Evolutionary conservation across 2,113 vertebrate species (phyloP), one percentile per base, ranked within the genome.

Genomic region (Pogona vitticeps): DNA sequence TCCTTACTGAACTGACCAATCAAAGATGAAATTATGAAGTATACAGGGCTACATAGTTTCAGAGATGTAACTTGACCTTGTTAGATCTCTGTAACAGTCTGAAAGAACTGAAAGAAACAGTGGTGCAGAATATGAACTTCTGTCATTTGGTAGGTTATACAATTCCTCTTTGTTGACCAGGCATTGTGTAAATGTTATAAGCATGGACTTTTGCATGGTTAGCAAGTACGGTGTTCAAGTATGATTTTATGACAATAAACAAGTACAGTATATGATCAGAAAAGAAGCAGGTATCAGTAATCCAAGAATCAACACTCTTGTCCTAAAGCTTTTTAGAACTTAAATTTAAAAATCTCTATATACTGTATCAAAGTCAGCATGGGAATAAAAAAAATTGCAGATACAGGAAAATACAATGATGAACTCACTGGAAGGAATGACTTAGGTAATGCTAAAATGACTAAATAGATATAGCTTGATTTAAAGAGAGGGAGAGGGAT

Each of bases 381-480:
- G 26, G 42, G 10, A 6, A 42, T 52, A 52, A 52, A 31, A 76
- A 28, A 31, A 40, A 46, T 18, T 61, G 28, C 17, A 61, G 26
- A 76, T 28, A 89, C 88, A 91, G 85, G 18, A 1, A 26, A 80
- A 5, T 58, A 0, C 0, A 40, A 67, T 72, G 58, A 61, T 70
- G 88, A 90, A 87, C 36, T 38, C 26, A 68, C 31, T 20, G 14
- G 65, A 75, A 82, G 26, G 15, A 88, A 68, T 82, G 15, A 61
- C 52, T 52, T 78, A 33, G 65, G 56, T 76, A 76, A 85, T 78
- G 20, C 58, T 71, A 79, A 83, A 85, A 31, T 17, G 83, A 86
- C 21, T 33, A 38, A 68, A 88, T 14, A 77, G 56, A 67, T 18
- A 88, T 56, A 78, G 17, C 17, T 42, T 28, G 52, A 31, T 58